Base-by-base conservation (phyloP, 2,113 vertebrate genomes). In the Holacanthus passer region DNA sequence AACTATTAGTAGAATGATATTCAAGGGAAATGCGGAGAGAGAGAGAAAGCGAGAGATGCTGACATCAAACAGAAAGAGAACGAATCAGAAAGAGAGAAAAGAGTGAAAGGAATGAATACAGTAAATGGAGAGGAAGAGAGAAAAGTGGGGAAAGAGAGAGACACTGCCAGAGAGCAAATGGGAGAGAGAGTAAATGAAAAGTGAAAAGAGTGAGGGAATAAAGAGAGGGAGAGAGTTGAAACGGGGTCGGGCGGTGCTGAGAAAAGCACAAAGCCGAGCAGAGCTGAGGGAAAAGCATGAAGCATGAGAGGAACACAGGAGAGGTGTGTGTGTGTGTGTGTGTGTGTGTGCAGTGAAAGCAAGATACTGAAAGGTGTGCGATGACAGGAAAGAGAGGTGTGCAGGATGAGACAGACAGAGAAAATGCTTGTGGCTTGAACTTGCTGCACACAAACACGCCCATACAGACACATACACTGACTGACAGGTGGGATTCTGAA, bases 81-180 rank as follows among this genome's bases (percentile, higher is more conserved):
- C 62, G 31, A 80, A 29, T 73, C 43, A 60, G 71, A 59, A 8
- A 27, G 32, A 69, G 47, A 50, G 62, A 70, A 56, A 48, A 56
- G 71, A 71, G 35, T 16, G 78, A 80, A 64, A 50, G 59, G 71
- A 69, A 22, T 43, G 86, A 85, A 67, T 64, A 73, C 73, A 58
- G 81, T 56, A 76, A 70, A 82, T 56, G 53, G 65, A 55, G 60
- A 43, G 32, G n/a, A 52, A 59, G 22, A 39, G 39, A 53, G 22
- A 55, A 12, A 62, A 55, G 17, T 45, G 45, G 20, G 43, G 22
- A 29, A 59, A 32, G n/a, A 37, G 32, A 64, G 19, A 65, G 7
- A 64, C 1, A 41, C 12, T 65, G 55, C 27, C 43, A 82, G n/a
- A 37, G 59, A 79, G 76, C 27, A 12, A 75, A 45, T 1, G 73